Evolutionary conservation across 2,113 vertebrate species (phyloP).

Genomic region (Archocentrus centrarchus): DNA sequence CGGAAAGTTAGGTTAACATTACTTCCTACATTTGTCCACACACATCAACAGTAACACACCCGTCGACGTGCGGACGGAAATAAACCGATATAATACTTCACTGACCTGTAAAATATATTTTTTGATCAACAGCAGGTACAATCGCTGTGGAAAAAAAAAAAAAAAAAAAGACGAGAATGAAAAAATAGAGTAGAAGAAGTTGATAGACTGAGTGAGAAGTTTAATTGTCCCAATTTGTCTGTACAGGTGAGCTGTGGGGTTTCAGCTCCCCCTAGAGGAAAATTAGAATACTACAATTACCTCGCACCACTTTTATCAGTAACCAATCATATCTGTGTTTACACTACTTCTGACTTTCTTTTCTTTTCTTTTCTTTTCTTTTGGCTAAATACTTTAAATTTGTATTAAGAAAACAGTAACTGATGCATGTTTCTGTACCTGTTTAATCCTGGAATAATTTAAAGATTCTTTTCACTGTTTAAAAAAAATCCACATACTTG

Average conservation of each 20-base stretch:
- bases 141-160: neutral
- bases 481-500: neutral
- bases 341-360: neutral
- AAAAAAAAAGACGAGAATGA: fast-evolving
- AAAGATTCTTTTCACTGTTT: neutral
- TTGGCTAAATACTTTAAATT: neutral
- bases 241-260: neutral
- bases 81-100: neutral
- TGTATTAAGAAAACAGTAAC: neutral
- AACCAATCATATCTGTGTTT: neutral
- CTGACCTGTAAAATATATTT: neutral
- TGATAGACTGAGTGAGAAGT: neutral
- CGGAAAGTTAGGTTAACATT: slow-evolving; percentile 17
- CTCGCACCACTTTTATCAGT: neutral
- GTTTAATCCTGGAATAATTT: neutral
- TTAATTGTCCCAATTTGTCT: slow-evolving; percentile 20
- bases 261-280: slow-evolving; percentile 1
- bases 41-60: neutral
- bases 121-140: neutral
- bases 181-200: neutral
- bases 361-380: neutral
- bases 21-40: slow-evolving; percentile 72
- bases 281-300: neutral
- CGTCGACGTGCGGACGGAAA: slow-evolving; percentile 16
- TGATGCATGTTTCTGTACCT: neutral